Conservation (phyloP, 2,888 invertebrate species). For the Stramonita haemastoma region DNA sequence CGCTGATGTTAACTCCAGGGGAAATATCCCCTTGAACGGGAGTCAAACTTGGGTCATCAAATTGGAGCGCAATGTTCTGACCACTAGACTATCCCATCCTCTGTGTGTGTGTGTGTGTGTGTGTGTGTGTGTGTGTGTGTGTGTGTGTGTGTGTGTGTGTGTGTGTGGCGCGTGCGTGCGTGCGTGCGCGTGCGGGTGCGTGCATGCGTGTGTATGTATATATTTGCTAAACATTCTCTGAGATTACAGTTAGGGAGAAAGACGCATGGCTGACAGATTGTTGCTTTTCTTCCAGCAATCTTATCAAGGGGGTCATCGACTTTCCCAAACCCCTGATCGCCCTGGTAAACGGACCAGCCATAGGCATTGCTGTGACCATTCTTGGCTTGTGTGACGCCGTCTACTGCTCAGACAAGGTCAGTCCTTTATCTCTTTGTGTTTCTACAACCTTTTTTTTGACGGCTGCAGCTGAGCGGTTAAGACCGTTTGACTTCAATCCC, state of each 20-base stretch:
- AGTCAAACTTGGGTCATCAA: too few species aligned
- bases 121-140: background rate
- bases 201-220: background rate
- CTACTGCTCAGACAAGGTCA: conserved; percentile 81
- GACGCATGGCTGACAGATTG: background rate
- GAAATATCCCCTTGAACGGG: too few species aligned
- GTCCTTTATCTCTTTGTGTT: background rate
- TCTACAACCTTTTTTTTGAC: background rate
- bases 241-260: background rate
- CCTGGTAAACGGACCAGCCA: conserved; percentile 94
- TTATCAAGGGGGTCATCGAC: conserved; percentile 87
- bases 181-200: too few species aligned
- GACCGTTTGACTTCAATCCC: too few species aligned
- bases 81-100: too few species aligned
- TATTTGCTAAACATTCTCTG: background rate
- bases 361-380: conserved; percentile 92
- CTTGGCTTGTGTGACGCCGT: conserved; percentile 91
- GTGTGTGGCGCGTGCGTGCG: too few species aligned
- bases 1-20: too few species aligned
- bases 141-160: conserved; percentile 12
- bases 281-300: conserved; percentile 79
- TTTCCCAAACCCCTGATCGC: conserved; percentile 93
- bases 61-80: too few species aligned
- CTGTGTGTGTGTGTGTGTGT: background rate
- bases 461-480: too few species aligned